Percentiles rank a stretch among this genome's conserved stretches.
These are phyloP conservation scores for Anoplolepis gracilipes DNA, from an alignment of 1,140 invertebrate genomes.

Conservation along the genomic window DNA sequence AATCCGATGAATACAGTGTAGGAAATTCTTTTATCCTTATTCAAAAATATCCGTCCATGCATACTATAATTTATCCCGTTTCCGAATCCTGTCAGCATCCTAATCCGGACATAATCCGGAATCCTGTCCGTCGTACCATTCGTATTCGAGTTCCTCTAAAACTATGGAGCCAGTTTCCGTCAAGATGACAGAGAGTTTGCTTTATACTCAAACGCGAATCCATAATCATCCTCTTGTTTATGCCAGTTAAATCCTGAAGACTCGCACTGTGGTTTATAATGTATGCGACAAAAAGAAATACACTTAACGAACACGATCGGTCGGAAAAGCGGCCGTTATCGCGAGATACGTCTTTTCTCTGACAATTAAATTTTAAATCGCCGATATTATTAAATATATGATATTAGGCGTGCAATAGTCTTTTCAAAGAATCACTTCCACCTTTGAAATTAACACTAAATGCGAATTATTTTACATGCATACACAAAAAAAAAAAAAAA, in stretches of 20 bases:
- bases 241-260: constrained; percentile 60
- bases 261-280: constrained; percentile 39
- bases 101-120: constrained; percentile 70
- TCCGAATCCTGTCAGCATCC: constrained; percentile 66
- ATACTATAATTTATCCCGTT: constrained; percentile 70
- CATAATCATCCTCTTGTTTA: constrained; percentile 70
- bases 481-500: neutral
- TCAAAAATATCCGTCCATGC: constrained; percentile 76
- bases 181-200: constrained; percentile 63
- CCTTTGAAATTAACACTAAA: constrained; percentile 54
- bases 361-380: constrained; percentile 21
- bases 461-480: neutral
- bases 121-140: constrained; percentile 68
- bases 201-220: constrained; percentile 55
- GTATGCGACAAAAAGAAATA: constrained; percentile 54
- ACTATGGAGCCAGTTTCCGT: constrained; percentile 64
- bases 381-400: constrained; percentile 21
- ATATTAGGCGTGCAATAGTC: constrained; percentile 30
- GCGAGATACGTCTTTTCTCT: constrained; percentile 18
- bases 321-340: constrained; percentile 12
- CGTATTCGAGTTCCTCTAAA: constrained; percentile 67
- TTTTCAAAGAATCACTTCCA: constrained; percentile 51
- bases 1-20: constrained; percentile 72
- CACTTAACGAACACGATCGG: constrained; percentile 55
- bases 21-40: constrained; percentile 77